Percentiles rank a stretch among this genome's conserved stretches.
Conservation (phyloP, 2,888 invertebrate genomes). For the Xestia sexstrigata region DNA sequence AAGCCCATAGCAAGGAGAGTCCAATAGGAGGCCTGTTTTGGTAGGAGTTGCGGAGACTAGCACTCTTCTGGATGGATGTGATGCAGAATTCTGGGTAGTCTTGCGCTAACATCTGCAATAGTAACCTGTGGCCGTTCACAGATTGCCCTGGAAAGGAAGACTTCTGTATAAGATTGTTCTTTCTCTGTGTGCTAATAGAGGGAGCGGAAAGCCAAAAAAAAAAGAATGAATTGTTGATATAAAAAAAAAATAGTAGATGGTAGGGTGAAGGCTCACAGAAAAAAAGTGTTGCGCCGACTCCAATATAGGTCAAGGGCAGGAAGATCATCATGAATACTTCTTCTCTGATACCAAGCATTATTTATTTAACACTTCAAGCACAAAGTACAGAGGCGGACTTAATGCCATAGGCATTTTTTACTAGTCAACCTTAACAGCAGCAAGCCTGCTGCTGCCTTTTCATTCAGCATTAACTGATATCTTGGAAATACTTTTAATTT, state of each 20-base stretch:
- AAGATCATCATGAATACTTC: not conserved
- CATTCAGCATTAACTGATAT: not conserved
- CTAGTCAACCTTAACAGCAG: too few relatives aligned
- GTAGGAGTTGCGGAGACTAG: constrained; percentile 93
- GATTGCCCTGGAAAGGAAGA: constrained; percentile 81
- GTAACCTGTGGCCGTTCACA: constrained; percentile 93
- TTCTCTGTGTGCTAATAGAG: not conserved
- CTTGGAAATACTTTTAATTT: not conserved
- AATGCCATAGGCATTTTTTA: too few relatives aligned
- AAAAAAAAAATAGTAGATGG: not conserved
- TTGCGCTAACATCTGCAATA: constrained; percentile 93
- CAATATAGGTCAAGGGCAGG: not conserved
- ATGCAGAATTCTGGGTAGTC: constrained; percentile 92
- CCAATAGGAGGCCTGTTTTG: constrained; percentile 94
- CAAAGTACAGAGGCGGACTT: too few relatives aligned
- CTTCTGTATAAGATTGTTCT: not conserved
- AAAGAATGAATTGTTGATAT: not conserved
- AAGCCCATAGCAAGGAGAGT: constrained; percentile 93
- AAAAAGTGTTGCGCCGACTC: too few relatives aligned
- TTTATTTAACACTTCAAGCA: too few relatives aligned
- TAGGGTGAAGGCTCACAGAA: not conserved
- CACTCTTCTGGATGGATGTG: constrained; percentile 91
- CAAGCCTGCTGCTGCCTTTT: too few relatives aligned
- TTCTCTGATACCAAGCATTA: not conserved
- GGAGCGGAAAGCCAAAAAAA: not conserved